Evolutionary conservation across 1,140 invertebrate species (phyloP), one percentile per base, ranked within the genome.

Genomic region (Steinernema khuongi): DNA sequence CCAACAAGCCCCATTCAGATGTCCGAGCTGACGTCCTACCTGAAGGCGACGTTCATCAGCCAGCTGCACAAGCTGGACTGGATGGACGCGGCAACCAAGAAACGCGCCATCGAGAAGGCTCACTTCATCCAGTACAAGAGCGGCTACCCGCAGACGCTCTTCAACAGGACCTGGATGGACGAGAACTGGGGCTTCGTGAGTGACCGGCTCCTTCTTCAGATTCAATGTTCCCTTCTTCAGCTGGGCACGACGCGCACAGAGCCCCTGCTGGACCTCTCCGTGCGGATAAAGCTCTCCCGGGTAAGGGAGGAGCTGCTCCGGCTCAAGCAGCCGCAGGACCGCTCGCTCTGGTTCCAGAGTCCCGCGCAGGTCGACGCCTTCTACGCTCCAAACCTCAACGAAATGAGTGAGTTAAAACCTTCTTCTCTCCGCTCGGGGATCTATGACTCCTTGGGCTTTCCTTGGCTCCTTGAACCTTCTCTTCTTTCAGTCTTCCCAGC

Each of bases 11-110:
- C 4, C 1, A 0, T 72, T 76, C 33, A 81, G 81, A 79, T 81
- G 71, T 76, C 71, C 1, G 84, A 85, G 66, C 75, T 85, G 73
- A 85, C 82, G 7, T 41, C 71, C 19, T 84, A 83, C 41, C 73
- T 85, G 0, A 81, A 83, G 71, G 32, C 75, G 14, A 77, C 83
- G 2, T 85, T 85, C 76, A 82, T 78, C 19, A 74, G 80, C 50
- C 72, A 83, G 43, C 68, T 84, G 0, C 68, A 81, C 44, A 71
- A 80, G 0, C 50, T 77, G 0, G 79, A 85, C 50, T 85, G 83
- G 83, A 85, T 85, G 84, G 83, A 83, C 67, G 77, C 77, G 43
- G 74, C 43, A 0, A 85, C 83, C n/a, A 81, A 81, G 69, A 44
- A 78, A n/a, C 69, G 81, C 22, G 84, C 84, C 31, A 82, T 82